Conservation (phyloP, 2,113 vertebrate genomes). For the Barbus barbus region DNA sequence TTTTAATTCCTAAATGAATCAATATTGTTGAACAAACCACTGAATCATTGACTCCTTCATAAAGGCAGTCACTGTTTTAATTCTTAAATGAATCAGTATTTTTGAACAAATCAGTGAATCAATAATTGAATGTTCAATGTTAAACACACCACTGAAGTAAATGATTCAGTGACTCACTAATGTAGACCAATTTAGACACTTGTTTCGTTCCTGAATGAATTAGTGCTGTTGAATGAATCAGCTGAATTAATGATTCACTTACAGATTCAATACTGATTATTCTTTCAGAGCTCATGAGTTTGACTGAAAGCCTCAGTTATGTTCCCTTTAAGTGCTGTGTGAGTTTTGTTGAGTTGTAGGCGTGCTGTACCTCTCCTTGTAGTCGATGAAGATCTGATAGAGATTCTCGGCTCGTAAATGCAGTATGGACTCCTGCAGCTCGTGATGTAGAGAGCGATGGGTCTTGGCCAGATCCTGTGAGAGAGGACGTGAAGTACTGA, state of each 20-base stretch:
- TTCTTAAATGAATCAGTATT: background rate
- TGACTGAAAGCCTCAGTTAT: too few species aligned
- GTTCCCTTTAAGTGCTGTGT: too few species aligned
- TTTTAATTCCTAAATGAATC: too few species aligned
- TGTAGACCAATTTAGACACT: background rate
- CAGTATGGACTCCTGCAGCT: conserved; percentile 75
- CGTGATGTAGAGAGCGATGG: conserved; percentile 78
- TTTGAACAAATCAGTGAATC: background rate
- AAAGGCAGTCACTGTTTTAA: too few species aligned
- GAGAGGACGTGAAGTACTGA: background rate
- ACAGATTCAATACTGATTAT: background rate
- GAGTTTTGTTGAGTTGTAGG: background rate
- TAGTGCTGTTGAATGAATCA: background rate
- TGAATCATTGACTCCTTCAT: background rate
- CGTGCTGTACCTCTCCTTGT: conserved; percentile 83
- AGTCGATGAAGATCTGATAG: conserved; percentile 84
- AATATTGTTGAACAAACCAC: too few species aligned
- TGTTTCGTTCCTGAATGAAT: background rate
- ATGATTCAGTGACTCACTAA: background rate
- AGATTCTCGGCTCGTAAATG: conserved; percentile 68
- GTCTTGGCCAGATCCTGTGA: conserved; percentile 79
- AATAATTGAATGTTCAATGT: too few species aligned
- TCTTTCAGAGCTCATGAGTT: too few species aligned
- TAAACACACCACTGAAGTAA: background rate
- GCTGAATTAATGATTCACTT: background rate